Percentiles rank a stretch among this genome's conserved stretches.
Conservation (phyloP, 1,140 invertebrate species). For the Watersipora subatra region DNA sequence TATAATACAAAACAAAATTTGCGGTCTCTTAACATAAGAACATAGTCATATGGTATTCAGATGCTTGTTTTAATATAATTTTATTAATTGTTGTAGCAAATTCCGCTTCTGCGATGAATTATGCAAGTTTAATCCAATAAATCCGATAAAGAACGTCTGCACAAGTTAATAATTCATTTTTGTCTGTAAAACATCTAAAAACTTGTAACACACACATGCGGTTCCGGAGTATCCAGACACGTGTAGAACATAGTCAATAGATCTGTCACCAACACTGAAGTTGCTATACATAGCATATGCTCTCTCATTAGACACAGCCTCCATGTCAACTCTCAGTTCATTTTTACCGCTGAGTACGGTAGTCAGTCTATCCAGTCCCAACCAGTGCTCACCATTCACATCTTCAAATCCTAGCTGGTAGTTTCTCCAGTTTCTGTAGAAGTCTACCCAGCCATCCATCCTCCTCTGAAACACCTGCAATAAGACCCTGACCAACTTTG, state of each 20-base stretch:
- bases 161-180: too few relatives aligned
- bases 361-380: slow-evolving; percentile 15
- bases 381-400: slow-evolving; percentile 14
- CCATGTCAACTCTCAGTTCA: neutral
- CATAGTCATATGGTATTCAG: too few relatives aligned
- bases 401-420: slow-evolving; percentile 14
- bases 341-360: neutral
- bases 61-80: too few relatives aligned
- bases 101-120: too few relatives aligned
- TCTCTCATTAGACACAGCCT: neutral
- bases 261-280: neutral
- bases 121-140: too few relatives aligned
- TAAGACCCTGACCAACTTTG: too few relatives aligned
- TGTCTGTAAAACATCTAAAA: too few relatives aligned
- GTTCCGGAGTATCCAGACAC: neutral
- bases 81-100: too few relatives aligned
- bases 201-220: neutral
- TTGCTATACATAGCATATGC: neutral
- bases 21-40: too few relatives aligned
- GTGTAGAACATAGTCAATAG: neutral
- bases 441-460: slow-evolving; percentile 6
- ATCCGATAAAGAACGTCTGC: too few relatives aligned
- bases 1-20: too few relatives aligned
- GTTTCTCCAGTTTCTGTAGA: slow-evolving; percentile 12
- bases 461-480: slow-evolving; percentile 52